phyloP scores from a whole-genome alignment of 2,797 vertebrate genomes.

The Lacerta bilineata region DNA sequence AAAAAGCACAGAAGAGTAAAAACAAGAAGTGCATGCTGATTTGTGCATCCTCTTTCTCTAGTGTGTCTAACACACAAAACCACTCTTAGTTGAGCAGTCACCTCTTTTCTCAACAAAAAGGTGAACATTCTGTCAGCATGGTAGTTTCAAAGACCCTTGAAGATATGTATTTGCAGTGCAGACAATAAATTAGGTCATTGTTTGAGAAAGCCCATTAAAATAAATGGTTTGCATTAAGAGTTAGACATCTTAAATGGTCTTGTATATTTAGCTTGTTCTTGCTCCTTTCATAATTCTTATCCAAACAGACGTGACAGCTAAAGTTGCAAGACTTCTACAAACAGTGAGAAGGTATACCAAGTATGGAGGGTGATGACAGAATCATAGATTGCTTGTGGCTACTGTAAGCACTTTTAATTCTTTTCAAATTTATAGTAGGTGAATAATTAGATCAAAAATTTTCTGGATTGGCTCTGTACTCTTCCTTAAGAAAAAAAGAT shows the following conservation, averaged over 20 bases:
- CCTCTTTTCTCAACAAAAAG: background rate
- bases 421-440: background rate
- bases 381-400: conserved; percentile 36
- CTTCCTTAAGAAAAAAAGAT: background rate
- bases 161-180: conserved; percentile 59
- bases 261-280: conserved; percentile 66
- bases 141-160: conserved; percentile 12
- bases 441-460: background rate
- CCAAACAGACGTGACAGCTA: conserved; percentile 75
- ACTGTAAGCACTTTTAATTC: conserved; percentile 27
- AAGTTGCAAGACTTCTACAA: conserved; percentile 66
- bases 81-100: background rate
- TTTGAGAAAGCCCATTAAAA: conserved; percentile 58
- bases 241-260: conserved; percentile 54
- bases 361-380: conserved; percentile 61
- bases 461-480: background rate
- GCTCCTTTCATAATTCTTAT: conserved; percentile 64
- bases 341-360: conserved; percentile 47
- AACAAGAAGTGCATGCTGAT: background rate
- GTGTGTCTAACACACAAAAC: background rate
- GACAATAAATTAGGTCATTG: conserved; percentile 53
- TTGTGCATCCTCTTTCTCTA: background rate
- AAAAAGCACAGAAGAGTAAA: too few relatives aligned
- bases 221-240: conserved; percentile 50
- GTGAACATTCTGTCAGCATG: background rate